phyloP scores from a whole-genome alignment of 2,113 vertebrate genomes.

The Platycercus adscitus region DNA sequence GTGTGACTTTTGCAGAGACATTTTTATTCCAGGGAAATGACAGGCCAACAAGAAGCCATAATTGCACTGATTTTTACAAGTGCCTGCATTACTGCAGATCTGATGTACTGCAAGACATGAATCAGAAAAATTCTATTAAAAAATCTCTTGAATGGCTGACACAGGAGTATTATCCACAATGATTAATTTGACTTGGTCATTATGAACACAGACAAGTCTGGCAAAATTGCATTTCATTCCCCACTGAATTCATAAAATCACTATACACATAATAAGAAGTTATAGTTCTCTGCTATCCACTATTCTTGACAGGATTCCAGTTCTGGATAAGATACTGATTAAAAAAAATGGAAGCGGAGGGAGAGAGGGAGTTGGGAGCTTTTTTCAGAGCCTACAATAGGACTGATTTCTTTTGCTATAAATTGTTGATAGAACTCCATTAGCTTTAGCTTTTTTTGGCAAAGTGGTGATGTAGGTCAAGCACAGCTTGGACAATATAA shows the following conservation, averaged over 20 bases:
- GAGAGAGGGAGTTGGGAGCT: background rate
- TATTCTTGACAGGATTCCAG: conserved; percentile 59
- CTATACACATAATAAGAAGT: conserved; percentile 67
- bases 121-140: conserved; percentile 99
- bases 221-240: conserved; percentile 95
- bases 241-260: conserved; percentile 83
- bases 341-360: background rate
- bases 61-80: conserved; percentile 93
- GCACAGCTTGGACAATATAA: background rate
- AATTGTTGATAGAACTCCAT: conserved; percentile 2
- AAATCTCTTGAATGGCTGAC: conserved; percentile 90
- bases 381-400: conserved; percentile 43
- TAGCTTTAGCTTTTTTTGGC: conserved; percentile 4
- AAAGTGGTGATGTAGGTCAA: conserved; percentile 14
- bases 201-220: conserved; percentile 92
- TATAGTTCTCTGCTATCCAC: conserved; percentile 56
- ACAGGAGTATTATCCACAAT: conserved; percentile 93
- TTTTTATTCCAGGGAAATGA: conserved; percentile 83
- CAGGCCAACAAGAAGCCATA: conserved; percentile 91
- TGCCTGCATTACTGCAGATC: conserved; percentile 86
- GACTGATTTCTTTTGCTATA: conserved; percentile 53
- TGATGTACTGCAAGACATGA: conserved; percentile 89
- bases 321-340: conserved; percentile 57
- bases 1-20: conserved; percentile 64
- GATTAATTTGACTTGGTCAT: conserved; percentile 96